A percentile compares a stretch with the other conserved stretches of the same genome.
Conservation (phyloP, 64 coral and sea anemone genomes). For the Dendronephthya gigantea region DNA sequence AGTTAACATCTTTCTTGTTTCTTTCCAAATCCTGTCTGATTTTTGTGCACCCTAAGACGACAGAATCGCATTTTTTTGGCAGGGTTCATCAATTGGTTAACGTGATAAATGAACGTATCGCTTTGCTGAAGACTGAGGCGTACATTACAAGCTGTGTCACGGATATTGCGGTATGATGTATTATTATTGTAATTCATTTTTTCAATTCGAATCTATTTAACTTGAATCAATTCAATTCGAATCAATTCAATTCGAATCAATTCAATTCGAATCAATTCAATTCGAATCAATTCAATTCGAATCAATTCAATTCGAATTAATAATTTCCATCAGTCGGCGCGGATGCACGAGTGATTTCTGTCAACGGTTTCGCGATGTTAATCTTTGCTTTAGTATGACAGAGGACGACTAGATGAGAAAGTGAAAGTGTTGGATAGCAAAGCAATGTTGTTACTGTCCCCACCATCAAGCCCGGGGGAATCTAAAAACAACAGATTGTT, state of each 20-base stretch:
- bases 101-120: background rate
- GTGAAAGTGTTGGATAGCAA: slow-evolving; percentile 76
- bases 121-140: slow-evolving; percentile 33
- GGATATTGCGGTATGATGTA: background rate
- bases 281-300: too few relatives aligned
- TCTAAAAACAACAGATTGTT: slow-evolving; percentile 16
- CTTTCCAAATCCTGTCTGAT: background rate
- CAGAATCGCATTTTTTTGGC: background rate
- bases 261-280: too few relatives aligned
- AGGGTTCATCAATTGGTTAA: background rate
- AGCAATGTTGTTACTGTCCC: slow-evolving; percentile 46
- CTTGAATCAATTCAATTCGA: too few relatives aligned
- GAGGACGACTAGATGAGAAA: slow-evolving; percentile 52
- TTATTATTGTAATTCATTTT: too few relatives aligned
- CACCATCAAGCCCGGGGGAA: slow-evolving; percentile 19
- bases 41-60: background rate
- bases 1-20: background rate
- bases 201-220: too few relatives aligned
- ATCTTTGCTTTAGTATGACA: slow-evolving; percentile 44
- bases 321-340: too few relatives aligned
- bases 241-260: too few relatives aligned
- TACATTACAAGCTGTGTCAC: slow-evolving; percentile 29
- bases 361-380: too few relatives aligned
- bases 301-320: too few relatives aligned
- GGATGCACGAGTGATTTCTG: too few relatives aligned